A percentile compares a stretch with the other conserved stretches of the same genome.
Evolutionary conservation across 2,113 vertebrate genomes (phyloP).

Genomic region (Sus scrofa): T2T-Sscrofa CM000816.6:63588001-63588500

Average conservation of each 20-base stretch:
- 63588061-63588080: conserved; percentile 9
- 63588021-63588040: not conserved
- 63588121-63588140: not conserved
- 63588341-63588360: not conserved
- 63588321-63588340: not conserved
- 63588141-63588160: not conserved
- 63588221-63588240: not conserved
- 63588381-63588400: not conserved
- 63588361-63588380: not conserved
- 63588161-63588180: not conserved
- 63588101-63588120: conserved; percentile 39
- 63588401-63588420: not conserved
- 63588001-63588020: not conserved
- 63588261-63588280: not conserved
- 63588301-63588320: not conserved
- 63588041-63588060: not conserved
- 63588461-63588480: conserved; percentile 58
- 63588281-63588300: not conserved
- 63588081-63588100: conserved; percentile 22
- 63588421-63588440: not conserved
- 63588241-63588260: conserved; percentile 6
- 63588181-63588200: not conserved
- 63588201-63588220: conserved; percentile 1
- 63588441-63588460: not conserved
- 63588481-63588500: conserved; percentile 27